Evolutionary conservation across 92 coral and sea anemone species (phyloP), one percentile per base, ranked within the genome.

Genomic region (Zoanthus sansibaricus): DNA sequence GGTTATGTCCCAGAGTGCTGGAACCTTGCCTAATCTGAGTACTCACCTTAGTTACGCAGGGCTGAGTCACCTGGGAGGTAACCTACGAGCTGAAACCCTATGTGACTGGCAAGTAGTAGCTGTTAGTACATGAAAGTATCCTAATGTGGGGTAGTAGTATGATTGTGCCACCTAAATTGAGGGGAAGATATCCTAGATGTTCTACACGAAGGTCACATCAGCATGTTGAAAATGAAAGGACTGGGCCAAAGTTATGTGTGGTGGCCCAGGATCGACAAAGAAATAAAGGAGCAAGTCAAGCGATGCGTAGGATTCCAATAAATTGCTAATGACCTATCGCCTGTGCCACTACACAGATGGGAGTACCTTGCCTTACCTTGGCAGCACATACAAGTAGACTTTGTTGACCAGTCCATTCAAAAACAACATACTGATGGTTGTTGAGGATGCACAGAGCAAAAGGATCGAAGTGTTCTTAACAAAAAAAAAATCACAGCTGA

Each of bases 351-450:
- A 1, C 3, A 33, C 3, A 33, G 42, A 33, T 33, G 42, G 42
- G 42, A 33, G 42, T 33, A 33, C 42, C 42, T 3, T 33, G 42
- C 42, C 42, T 33, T 33, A 3, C 42, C 42, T 33, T 33, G 42
- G 42, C 42, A 33, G 42, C 3, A 3, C 42, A 33, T 33, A 33
- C 42, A 33, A 3, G 3, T 33, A 33, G 42, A 33, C 42, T 33
- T 33, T 33, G 42, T 3, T 33, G 42, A n/a, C n/a, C n/a, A n/a
- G 42, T 33, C 3, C 42, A 33, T 33, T 33, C 15, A 70, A 82
- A 55, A 87, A 79, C 12, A 78, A 73, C 44, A 88, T 88, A 76
- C 10, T 72, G 30, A 17, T 88, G 45, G 91, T 88, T 4, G 48
- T 54, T 21, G 66, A 56, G 5, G 91, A 88, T 30, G 91, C 87